phyloP scores from a whole-genome alignment of 2,888 invertebrate species.

The Lochmaea crataegi region DNA sequence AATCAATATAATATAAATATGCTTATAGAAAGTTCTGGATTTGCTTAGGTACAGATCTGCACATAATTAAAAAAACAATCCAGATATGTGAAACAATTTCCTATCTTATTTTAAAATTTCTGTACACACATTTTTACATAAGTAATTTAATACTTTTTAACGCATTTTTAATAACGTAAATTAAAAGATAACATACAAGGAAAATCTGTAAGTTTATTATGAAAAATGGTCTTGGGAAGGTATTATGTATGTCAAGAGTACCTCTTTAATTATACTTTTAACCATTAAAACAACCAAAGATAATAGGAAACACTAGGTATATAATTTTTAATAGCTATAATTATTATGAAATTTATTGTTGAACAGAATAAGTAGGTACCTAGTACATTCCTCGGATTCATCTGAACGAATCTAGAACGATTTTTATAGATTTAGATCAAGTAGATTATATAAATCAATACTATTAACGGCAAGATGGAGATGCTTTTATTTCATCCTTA shows the following conservation, averaged over 20 bases:
- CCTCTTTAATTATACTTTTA: conserved; percentile 30
- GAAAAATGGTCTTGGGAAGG: conserved; percentile 14
- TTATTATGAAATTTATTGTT: conserved; percentile 19
- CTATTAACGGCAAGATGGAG: neutral
- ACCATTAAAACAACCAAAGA: conserved; percentile 4
- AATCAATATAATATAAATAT: no score
- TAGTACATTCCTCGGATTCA: neutral
- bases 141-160: no score
- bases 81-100: no score
- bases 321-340: conserved; percentile 32
- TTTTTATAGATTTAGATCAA: conserved; percentile 1
- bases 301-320: conserved; percentile 18
- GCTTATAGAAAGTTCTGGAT: no score
- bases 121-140: no score
- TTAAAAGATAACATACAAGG: conserved; percentile 9
- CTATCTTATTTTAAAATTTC: no score
- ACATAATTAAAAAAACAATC: no score
- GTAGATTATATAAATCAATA: neutral
- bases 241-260: conserved; percentile 39
- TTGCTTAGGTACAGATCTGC: no score
- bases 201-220: neutral
- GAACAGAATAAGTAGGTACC: neutral
- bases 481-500: neutral
- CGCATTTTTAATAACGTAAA: neutral
- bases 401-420: neutral